Base-by-base conservation (phyloP, 2,113 vertebrate species). In the Seriola dumerili region DNA sequence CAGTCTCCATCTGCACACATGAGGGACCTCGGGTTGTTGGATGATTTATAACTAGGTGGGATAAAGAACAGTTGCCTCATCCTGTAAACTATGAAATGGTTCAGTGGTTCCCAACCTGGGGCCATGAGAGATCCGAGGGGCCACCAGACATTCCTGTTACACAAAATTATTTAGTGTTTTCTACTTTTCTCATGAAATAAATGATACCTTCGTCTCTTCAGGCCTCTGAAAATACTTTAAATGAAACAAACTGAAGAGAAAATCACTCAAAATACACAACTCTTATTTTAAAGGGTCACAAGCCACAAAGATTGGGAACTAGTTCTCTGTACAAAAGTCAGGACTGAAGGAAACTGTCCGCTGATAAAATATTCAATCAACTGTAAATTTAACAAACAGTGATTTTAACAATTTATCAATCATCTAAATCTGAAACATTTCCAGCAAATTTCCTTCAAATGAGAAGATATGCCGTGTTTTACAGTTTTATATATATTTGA, bases 1-100 rank as follows among this genome's bases (percentile, higher is more conserved):
- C 48, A 21, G 38, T 55, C 40, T 46, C 54, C 10, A 0, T 55
- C 14, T 40, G 50, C 23, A 10, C 14, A 4, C n/a, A 34, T 8
- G 17, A 36, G 32, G 52, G 4, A 36, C 50, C 40, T 21, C 29
- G 29, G 29, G 29, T 29, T 29, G 29, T 29, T 29, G 29, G 29
- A 29, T 29, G 29, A 29, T 29, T 29, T 29, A 29, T 29, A 14
- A 14, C 32, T 36, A 14, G 65, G 8, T 25, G 64, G 54, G 44
- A 23, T 23, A n/a, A 44, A 44, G 17, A 36, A 3, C 32, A 32
- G 8, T 19, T 4, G 3, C 10, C 11, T 34, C 57, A 50, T 16
- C 19, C 0, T 44, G n/a, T 42, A 4, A 12, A 44, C 34, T 44
- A 64, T 11, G n/a, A 64, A 54, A 54, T 91, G 71, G 92, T 89